These are phyloP conservation scores for Tragelaphus imberbis DNA, from an alignment of 2,113 vertebrate genomes.

Conservation along the genomic window DNA sequence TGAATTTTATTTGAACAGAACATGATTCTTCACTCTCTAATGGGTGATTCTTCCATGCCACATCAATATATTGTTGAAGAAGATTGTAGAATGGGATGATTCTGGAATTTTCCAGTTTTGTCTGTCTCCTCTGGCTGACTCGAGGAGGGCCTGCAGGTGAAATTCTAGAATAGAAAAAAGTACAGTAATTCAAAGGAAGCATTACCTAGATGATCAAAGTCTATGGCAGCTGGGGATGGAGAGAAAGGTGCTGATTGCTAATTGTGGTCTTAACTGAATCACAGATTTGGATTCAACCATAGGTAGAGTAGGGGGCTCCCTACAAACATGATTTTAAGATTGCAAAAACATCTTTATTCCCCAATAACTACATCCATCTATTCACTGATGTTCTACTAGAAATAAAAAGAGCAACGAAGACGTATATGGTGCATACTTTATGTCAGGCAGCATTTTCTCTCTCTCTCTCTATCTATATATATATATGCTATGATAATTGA, in stretches of 20 bases:
- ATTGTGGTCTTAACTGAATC: background rate
- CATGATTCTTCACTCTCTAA: background rate
- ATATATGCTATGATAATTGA: background rate
- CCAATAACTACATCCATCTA: background rate
- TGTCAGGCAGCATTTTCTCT: background rate
- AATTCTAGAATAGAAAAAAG: background rate
- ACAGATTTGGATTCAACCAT: background rate
- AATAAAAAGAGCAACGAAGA: background rate
- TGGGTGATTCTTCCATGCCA: background rate
- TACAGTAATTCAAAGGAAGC: background rate
- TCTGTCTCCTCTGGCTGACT: background rate
- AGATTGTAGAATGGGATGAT: background rate
- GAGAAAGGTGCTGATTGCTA: background rate
- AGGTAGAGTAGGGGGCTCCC: background rate
- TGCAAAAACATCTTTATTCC: background rate
- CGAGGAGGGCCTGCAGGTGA: background rate
- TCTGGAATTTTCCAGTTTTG: background rate
- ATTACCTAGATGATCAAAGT: background rate
- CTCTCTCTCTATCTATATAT: rapidly evolving
- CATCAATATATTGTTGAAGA: background rate
- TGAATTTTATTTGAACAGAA: background rate
- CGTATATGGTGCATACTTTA: background rate
- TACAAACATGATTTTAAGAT: background rate
- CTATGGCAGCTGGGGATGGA: background rate
- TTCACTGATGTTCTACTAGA: background rate